These are phyloP conservation scores for Macrophya alboannulata DNA, from an alignment of 2,888 invertebrate species.

Conservation along the genomic window DNA sequence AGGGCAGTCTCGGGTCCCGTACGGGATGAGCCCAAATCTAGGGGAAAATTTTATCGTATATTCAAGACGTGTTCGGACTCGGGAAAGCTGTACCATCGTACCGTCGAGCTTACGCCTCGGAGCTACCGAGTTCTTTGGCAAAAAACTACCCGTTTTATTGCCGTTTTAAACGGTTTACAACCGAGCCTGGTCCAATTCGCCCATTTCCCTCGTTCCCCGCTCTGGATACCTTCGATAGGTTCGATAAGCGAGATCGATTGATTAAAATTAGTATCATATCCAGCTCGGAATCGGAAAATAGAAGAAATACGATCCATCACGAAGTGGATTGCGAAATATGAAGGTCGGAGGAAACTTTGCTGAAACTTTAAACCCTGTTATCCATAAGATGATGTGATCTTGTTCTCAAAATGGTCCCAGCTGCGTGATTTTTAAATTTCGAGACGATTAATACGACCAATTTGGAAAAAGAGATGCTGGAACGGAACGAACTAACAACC, in stretches of 20 bases:
- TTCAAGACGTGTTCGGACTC: conserved; percentile 77
- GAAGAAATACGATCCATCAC: background rate
- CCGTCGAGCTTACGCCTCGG: conserved; percentile 1
- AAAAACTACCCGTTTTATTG: conserved; percentile 45
- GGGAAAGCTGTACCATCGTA: conserved; percentile 2
- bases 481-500: background rate
- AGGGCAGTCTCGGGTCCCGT: conserved; percentile 44
- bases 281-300: background rate
- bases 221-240: background rate
- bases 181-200: conserved; percentile 49
- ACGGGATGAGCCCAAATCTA: conserved; percentile 69
- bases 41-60: conserved; percentile 78
- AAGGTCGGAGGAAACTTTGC: background rate
- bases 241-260: conserved; percentile 13
- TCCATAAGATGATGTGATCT: background rate
- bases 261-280: conserved; percentile 14
- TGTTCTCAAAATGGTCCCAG: background rate
- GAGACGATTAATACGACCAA: background rate
- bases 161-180: conserved; percentile 55
- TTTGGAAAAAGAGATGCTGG: background rate
- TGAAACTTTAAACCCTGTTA: too few relatives aligned
- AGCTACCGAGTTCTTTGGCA: conserved; percentile 8
- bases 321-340: background rate
- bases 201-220: background rate
- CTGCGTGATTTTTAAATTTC: background rate